phyloP scores from a whole-genome alignment of 2,113 vertebrate species.

The Myrmecobius fasciatus region DNA sequence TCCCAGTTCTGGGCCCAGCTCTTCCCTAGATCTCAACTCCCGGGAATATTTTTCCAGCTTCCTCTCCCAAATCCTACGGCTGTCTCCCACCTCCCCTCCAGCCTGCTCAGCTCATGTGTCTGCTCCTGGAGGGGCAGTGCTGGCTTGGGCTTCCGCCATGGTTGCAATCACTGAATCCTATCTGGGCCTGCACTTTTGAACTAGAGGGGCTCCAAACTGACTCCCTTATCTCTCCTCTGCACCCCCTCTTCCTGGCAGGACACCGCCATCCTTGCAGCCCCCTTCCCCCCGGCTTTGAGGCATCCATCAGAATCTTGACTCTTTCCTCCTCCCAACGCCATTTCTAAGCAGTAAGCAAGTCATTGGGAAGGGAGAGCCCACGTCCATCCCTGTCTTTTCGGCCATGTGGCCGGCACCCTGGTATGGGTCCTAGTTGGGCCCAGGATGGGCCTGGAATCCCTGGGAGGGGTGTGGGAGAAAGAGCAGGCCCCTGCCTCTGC shows the following conservation, averaged over 20 bases:
- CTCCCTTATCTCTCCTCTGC: not conserved
- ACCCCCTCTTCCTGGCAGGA: not conserved
- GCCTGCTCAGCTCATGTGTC: not conserved
- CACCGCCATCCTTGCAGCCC: not conserved
- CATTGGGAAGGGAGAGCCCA: not conserved
- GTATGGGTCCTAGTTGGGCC: too few relatives aligned
- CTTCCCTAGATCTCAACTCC: not conserved
- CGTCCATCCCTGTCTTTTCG: too few relatives aligned
- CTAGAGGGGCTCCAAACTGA: not conserved
- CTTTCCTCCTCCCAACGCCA: not conserved
- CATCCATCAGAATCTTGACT: not conserved
- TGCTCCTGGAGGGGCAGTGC: not conserved
- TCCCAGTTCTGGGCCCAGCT: not conserved
- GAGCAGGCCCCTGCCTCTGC: too few relatives aligned
- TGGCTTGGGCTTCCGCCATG: not conserved
- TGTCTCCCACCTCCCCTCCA: not conserved
- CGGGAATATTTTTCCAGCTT: not conserved
- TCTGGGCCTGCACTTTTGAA: not conserved
- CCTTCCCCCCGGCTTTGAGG: not conserved
- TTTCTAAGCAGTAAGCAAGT: not conserved
- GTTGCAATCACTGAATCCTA: not conserved
- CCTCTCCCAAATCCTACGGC: not conserved
- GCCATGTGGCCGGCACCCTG: not conserved
- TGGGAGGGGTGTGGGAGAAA: not conserved
- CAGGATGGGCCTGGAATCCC: not conserved